These are phyloP conservation scores for Trichopoda pennipes DNA, from an alignment of 2,888 invertebrate species.

Conservation along the genomic window DNA sequence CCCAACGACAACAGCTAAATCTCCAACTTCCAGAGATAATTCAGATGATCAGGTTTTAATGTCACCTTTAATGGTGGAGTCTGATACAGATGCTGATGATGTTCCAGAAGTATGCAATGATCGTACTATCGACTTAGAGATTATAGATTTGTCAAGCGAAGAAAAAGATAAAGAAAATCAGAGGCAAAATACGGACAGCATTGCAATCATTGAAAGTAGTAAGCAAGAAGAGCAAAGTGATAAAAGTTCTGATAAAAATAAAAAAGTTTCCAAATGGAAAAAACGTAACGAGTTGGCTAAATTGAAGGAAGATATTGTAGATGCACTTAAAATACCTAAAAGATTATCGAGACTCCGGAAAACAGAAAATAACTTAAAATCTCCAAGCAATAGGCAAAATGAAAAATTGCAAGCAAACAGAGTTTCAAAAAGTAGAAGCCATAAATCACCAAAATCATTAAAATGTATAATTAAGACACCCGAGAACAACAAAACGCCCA, in stretches of 20 bases:
- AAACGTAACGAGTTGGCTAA: conserved; percentile 34
- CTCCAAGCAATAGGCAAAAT: conserved; percentile 18
- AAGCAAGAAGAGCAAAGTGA: not conserved
- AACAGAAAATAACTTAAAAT: conserved; percentile 1
- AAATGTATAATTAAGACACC: not conserved
- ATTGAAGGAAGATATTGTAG: conserved; percentile 46
- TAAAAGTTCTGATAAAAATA: not conserved
- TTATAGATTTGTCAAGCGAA: conserved; percentile 60
- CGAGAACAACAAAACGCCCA: not conserved
- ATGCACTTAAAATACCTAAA: conserved; percentile 31
- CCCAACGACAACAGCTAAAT: not conserved
- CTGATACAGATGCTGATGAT: conserved; percentile 73
- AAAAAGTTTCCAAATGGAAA: conserved; percentile 3
- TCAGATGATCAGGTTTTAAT: conserved; percentile 76
- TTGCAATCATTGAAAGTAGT: not conserved
- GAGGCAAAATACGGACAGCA: not conserved
- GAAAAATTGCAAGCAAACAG: conserved; percentile 3
- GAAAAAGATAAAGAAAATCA: conserved; percentile 30
- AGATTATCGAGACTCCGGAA: conserved; percentile 32
- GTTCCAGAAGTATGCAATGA: conserved; percentile 56
- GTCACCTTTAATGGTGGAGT: conserved; percentile 78
- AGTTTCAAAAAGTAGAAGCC: not conserved
- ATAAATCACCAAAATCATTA: not conserved
- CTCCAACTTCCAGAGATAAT: conserved; percentile 60
- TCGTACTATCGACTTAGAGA: conserved; percentile 42